phyloP scores from a whole-genome alignment of 2,888 invertebrate species.

The Autographa gamma region DNA sequence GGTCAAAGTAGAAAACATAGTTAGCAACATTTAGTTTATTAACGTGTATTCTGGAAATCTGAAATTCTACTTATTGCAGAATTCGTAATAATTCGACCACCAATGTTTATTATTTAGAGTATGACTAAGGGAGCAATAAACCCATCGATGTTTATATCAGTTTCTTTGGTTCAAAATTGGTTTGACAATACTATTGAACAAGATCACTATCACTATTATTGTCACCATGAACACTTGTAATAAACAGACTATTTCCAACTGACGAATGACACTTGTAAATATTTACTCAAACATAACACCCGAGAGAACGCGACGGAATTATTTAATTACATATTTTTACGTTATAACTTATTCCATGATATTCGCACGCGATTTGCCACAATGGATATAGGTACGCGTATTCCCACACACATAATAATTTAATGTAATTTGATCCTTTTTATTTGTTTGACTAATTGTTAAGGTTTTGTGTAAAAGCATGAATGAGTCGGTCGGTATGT shows the following conservation, averaged over 20 bases:
- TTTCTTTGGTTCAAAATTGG: background rate
- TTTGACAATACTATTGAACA: conserved; percentile 1
- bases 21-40: background rate
- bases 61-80: background rate
- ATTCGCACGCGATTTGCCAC: conserved; percentile 26
- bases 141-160: background rate
- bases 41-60: background rate
- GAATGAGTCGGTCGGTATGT: conserved; percentile 47
- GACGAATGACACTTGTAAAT: background rate
- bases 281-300: background rate
- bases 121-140: background rate
- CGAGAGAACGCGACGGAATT: background rate
- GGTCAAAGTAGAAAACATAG: conserved; percentile 7
- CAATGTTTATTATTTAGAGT: background rate
- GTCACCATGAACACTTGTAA: background rate
- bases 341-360: conserved; percentile 5
- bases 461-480: conserved; percentile 50
- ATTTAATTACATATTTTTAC: background rate
- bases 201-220: background rate
- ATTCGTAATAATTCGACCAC: background rate
- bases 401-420: conserved; percentile 45
- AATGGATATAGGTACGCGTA: conserved; percentile 20
- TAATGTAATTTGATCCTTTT: conserved; percentile 47
- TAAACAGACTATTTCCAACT: background rate
- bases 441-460: conserved; percentile 53